Base-by-base conservation (phyloP, 2,797 vertebrate species). In the Sebastes cheni region DNA sequence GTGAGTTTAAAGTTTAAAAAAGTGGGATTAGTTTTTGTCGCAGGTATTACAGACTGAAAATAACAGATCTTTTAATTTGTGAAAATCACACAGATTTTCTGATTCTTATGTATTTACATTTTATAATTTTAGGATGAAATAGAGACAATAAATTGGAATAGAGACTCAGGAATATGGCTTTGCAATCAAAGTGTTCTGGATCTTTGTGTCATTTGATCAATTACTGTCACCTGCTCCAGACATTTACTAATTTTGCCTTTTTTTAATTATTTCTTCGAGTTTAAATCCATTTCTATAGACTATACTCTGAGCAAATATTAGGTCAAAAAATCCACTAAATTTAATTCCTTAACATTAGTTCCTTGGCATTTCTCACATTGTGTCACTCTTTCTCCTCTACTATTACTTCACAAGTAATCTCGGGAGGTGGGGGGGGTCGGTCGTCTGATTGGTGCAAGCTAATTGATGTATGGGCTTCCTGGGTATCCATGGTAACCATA, bases 401-500 rank as follows among this genome's bases (percentile, higher is more conserved):
- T 46, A 46, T 0, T 46, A 18, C 50, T 52, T n/a, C 50, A 52
- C 79, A 12, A 62, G 60, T 32, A 1, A 16, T 79, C 68, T 73
- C 34, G 3, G 10, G 14, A 0, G 6, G 34, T 1, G 10, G 22
- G 0, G 72, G 32, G 64, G 55, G 56, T 23, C 1, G 1, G 20
- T 50, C 3, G 1, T 61, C 2, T 65, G 34, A 79, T 55, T 46
- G 39, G 46, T 52, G 23, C 1, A 2, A 36, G 25, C 67, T 52
- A 55, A 62, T 73, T 77, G 29, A 82, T 87, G 52, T 61, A 65
- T 74, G 65, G 16, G 77, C 83, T 91, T 88, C 72, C 66, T 71
- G 42, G 54, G 76, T 93, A 75, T 88, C 93, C 88, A 72, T 86
- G 84, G 91, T 68, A 90, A 94, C 91, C 79, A 79, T 52, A 79